Conservation (phyloP, 1,140 invertebrate species). For the Drosophila orosa region DNA sequence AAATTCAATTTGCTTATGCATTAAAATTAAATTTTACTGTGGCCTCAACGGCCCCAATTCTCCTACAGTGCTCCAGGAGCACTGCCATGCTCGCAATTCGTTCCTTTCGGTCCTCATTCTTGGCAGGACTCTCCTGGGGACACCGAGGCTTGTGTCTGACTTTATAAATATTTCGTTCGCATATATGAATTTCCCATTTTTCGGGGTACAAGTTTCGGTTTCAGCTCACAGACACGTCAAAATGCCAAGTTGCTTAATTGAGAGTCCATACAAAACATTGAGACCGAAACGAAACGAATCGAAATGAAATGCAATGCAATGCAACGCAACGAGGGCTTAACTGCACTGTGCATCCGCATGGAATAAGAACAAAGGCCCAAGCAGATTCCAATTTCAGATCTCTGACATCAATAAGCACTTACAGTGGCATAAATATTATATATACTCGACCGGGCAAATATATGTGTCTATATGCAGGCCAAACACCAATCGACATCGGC, state of each 20-base stretch:
- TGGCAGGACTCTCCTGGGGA: conserved; percentile 13
- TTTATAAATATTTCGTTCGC: conserved; percentile 56
- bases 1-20: conserved; percentile 77
- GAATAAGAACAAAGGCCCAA: conserved; percentile 42
- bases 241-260: conserved; percentile 71
- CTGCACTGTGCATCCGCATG: conserved; percentile 39
- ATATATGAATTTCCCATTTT: conserved; percentile 46
- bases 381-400: conserved; percentile 79
- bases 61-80: neutral
- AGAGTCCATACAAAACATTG: conserved; percentile 61
- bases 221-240: conserved; percentile 37
- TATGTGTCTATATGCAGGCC: conserved; percentile 23
- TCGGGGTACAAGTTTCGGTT: conserved; percentile 37
- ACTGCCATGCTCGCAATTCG: neutral
- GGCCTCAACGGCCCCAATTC: conserved; percentile 21
- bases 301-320: conserved; percentile 1
- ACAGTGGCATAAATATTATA: conserved; percentile 76
- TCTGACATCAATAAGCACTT: conserved; percentile 81
- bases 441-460: conserved; percentile 44
- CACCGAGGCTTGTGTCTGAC: conserved; percentile 23
- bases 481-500: conserved; percentile 49
- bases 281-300: conserved; percentile 25
- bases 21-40: conserved; percentile 64
- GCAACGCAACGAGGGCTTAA: conserved; percentile 38
- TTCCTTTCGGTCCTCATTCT: neutral